Conservation (phyloP, 2,888 invertebrate species). For the Cryptosula pallasiana region DNA sequence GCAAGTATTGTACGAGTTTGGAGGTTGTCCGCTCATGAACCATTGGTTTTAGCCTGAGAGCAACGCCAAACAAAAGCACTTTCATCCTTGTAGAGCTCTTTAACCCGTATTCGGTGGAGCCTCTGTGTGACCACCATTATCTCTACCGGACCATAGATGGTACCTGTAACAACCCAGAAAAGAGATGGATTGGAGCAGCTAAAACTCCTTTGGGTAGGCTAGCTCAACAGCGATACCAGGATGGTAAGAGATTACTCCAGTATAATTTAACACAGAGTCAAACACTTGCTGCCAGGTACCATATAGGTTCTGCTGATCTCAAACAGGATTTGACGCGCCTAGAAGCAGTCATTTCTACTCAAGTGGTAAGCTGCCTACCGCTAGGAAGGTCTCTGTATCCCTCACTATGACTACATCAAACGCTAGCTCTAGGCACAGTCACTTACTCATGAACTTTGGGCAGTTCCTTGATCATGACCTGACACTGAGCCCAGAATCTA, state of each 20-base stretch:
- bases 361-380: conserved; percentile 13
- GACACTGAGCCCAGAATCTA: not conserved
- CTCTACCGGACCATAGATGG: conserved; percentile 26
- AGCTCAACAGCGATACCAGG: conserved; percentile 17
- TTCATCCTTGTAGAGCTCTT: too few relatives aligned
- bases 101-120: not conserved
- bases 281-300: too few relatives aligned
- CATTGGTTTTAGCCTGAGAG: too few relatives aligned
- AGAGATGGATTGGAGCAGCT: conserved; percentile 14
- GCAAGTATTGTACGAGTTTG: too few relatives aligned
- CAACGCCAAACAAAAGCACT: too few relatives aligned
- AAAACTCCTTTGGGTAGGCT: conserved; percentile 25
- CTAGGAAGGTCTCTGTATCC: not conserved
- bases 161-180: conserved; percentile 25
- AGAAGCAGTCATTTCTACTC: not conserved
- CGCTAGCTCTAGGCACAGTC: not conserved
- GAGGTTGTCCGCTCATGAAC: too few relatives aligned
- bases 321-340: not conserved
- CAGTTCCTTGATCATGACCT: conserved; percentile 22
- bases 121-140: not conserved
- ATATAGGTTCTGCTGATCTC: not conserved
- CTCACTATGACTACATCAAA: not conserved
- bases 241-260: conserved; percentile 25
- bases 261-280: too few relatives aligned
- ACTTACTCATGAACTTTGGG: conserved; percentile 20